Conservation (phyloP, 2,113 vertebrate genomes). For the Cinclus mexicanus region DNA sequence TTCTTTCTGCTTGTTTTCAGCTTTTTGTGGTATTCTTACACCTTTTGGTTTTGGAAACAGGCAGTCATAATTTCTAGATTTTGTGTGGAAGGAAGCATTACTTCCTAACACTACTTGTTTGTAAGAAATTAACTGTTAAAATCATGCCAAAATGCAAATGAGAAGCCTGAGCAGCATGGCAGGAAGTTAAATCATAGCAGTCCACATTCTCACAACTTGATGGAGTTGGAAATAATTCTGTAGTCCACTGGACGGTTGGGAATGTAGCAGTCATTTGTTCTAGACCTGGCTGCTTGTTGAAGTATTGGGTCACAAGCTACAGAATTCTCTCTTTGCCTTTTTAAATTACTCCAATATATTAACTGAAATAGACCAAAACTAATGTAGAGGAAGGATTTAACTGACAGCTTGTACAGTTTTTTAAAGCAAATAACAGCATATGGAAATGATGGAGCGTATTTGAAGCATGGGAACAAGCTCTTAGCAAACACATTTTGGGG, state of each 20-base stretch:
- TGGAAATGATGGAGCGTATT: neutral
- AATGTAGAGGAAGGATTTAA: neutral
- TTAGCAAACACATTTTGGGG: neutral
- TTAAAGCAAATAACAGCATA: neutral
- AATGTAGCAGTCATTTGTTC: neutral
- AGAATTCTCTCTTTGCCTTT: neutral
- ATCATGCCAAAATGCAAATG: slow-evolving; percentile 56
- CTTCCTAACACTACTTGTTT: slow-evolving; percentile 25
- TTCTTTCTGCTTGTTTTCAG: neutral
- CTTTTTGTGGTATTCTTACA: neutral
- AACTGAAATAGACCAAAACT: neutral
- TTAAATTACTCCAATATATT: neutral
- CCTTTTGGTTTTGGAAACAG: neutral
- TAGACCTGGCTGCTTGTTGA: neutral
- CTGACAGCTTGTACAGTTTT: neutral
- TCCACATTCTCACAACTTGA: neutral
- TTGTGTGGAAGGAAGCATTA: neutral
- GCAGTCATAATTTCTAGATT: neutral
- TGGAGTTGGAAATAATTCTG: neutral
- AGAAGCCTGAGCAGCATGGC: slow-evolving; percentile 2
- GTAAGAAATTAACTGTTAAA: slow-evolving; percentile 48
- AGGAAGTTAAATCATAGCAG: slow-evolving; percentile 39
- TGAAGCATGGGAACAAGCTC: neutral
- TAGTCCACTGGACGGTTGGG: neutral
- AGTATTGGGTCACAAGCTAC: neutral